phyloP scores from a whole-genome alignment of 2,797 vertebrate species.

The Sebastes jordani region DNA sequence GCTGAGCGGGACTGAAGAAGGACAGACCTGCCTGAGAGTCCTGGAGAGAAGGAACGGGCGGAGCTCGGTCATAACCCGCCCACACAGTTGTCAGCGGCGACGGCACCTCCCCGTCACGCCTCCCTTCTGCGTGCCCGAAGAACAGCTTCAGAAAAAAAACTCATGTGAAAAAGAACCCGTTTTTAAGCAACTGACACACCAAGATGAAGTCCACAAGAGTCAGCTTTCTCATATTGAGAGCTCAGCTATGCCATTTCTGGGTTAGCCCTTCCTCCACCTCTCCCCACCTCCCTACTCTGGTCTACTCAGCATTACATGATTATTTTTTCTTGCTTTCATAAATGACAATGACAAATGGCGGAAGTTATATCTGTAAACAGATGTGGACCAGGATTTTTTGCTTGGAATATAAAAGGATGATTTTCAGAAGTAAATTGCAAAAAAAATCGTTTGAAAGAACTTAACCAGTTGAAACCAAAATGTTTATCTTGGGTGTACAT shows the following conservation, averaged over 20 bases:
- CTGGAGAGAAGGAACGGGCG: slow-evolving; percentile 72
- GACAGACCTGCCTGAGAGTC: slow-evolving; percentile 23
- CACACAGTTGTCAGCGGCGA: slow-evolving; percentile 81
- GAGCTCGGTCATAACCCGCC: slow-evolving; percentile 73
- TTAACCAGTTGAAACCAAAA: slow-evolving; percentile 79
- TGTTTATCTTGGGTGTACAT: slow-evolving; percentile 74
- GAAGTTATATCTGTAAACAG: slow-evolving; percentile 87
- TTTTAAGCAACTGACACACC: slow-evolving; percentile 82
- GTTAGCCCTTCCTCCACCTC: slow-evolving; percentile 81
- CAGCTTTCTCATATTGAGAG: slow-evolving; percentile 99
- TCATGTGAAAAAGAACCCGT: slow-evolving; percentile 70
- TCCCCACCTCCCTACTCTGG: slow-evolving; percentile 50
- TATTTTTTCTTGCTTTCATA: slow-evolving; percentile 77
- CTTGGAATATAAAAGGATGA: slow-evolving; percentile 83
- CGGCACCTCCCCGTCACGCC: slow-evolving; percentile 83
- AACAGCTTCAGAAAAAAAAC: slow-evolving; percentile 81
- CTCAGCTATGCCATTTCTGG: slow-evolving; percentile 96
- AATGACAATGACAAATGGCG: slow-evolving; percentile 86
- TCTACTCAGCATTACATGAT: slow-evolving; percentile 61
- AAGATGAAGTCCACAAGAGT: slow-evolving; percentile 91
- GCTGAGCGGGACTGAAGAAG: slow-evolving; percentile 94
- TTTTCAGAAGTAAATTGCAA: slow-evolving; percentile 80
- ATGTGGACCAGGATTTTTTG: slow-evolving; percentile 90
- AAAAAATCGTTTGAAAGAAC: slow-evolving; percentile 83
- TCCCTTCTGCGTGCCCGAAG: slow-evolving; percentile 86